These are phyloP conservation scores for Leucania comma DNA, from an alignment of 2,888 invertebrate genomes.

Conservation along the genomic window DNA sequence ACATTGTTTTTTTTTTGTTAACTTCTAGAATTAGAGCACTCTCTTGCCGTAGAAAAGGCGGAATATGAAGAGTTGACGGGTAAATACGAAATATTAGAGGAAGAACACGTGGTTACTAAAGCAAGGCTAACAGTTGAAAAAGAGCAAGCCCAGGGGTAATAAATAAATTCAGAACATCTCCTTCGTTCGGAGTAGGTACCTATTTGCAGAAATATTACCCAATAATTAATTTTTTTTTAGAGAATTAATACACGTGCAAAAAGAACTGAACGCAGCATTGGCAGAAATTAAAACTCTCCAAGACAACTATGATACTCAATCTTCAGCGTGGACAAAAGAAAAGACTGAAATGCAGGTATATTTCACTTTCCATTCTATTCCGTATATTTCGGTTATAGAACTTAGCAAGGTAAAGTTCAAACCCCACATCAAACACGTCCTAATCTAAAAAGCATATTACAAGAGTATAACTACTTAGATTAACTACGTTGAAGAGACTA, in stretches of 20 bases:
- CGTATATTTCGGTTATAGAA: background rate
- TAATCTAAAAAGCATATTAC: too few relatives aligned
- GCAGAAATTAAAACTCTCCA: constrained; percentile 92
- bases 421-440: too few relatives aligned
- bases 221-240: constrained; percentile 78
- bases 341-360: constrained; percentile 92
- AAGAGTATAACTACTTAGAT: too few relatives aligned
- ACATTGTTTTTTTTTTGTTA: constrained; percentile 7
- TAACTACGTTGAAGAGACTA: too few relatives aligned
- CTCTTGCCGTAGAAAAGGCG: constrained; percentile 92
- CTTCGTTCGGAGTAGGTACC: background rate
- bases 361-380: background rate
- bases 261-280: constrained; percentile 91
- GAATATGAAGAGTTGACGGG: constrained; percentile 95
- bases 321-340: constrained; percentile 94
- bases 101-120: constrained; percentile 96
- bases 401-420: too few relatives aligned
- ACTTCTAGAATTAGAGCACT: constrained; percentile 92
- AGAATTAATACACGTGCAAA: constrained; percentile 91
- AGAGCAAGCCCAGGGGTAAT: constrained; percentile 93
- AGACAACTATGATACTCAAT: constrained; percentile 92
- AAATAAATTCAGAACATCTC: background rate
- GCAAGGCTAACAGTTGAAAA: constrained; percentile 95
- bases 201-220: background rate
- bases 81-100: constrained; percentile 95